Percentiles rank a stretch among this genome's conserved stretches.
Evolutionary conservation across 2,113 vertebrate species (phyloP).

Genomic region (Malaclemys terrapin): DNA sequence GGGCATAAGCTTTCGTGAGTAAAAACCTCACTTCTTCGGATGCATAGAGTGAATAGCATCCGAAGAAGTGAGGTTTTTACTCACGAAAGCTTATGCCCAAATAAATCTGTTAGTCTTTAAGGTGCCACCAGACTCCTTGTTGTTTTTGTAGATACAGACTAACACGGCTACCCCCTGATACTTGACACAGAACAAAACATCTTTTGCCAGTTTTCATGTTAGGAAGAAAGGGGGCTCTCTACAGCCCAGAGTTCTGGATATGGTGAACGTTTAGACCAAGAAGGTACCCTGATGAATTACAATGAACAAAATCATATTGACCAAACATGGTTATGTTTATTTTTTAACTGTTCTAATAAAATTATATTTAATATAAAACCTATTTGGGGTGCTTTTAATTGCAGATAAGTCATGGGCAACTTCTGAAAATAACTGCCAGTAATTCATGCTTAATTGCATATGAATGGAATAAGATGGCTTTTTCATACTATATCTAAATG

Average conservation of each 20-base stretch:
- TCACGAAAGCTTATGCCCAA: no score
- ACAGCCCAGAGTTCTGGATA: slow-evolving; percentile 15
- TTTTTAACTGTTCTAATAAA: slow-evolving; percentile 15
- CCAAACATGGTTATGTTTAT: slow-evolving; percentile 43
- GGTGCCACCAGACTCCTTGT: no score
- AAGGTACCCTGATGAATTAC: slow-evolving; percentile 34
- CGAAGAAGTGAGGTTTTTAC: no score
- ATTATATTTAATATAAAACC: slow-evolving; percentile 38
- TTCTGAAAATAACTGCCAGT: slow-evolving; percentile 44
- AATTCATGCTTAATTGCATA: slow-evolving; percentile 34
- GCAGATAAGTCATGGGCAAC: slow-evolving; percentile 10
- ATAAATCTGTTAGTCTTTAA: no score
- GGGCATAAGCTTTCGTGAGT: no score
- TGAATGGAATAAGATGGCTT: slow-evolving; percentile 54
- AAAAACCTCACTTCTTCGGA: no score
- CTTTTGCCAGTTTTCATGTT: slow-evolving; percentile 22
- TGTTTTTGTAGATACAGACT: no score
- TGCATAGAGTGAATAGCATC: no score
- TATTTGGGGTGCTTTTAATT: slow-evolving; percentile 27
- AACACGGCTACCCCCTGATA: no score
- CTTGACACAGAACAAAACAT: slow-evolving; percentile 15
- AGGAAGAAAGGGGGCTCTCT: slow-evolving; percentile 41
- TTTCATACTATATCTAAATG: slow-evolving; percentile 48
- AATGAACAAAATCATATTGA: slow-evolving; percentile 39
- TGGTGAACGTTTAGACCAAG: slow-evolving; percentile 38